These are phyloP conservation scores for Rhagophthalmus giganteus DNA, from an alignment of 2,888 invertebrate genomes.

Conservation along the genomic window DNA sequence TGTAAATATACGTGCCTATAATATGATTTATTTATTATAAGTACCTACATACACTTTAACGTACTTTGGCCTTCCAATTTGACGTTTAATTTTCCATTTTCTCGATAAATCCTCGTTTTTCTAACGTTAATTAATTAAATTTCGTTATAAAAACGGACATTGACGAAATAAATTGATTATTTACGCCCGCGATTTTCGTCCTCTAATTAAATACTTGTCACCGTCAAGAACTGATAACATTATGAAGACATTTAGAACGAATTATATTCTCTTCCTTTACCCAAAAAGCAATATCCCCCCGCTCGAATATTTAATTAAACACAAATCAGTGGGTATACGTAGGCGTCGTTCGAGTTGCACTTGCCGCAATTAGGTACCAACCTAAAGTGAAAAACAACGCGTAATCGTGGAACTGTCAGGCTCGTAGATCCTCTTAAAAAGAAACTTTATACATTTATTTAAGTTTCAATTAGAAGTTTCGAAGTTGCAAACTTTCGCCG, in stretches of 20 bases:
- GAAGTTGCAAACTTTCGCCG: constrained; percentile 6
- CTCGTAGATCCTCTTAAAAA: constrained; percentile 17
- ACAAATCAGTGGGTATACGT: neutral
- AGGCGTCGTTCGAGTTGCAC: neutral
- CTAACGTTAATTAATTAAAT: no score
- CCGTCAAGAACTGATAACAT: neutral
- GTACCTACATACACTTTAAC: neutral
- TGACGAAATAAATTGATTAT: neutral
- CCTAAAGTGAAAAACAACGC: constrained; percentile 8
- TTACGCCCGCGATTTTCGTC: neutral
- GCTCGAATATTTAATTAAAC: neutral
- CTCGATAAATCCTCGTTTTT: no score
- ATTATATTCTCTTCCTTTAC: neutral
- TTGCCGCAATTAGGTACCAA: neutral
- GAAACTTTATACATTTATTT: constrained; percentile 28
- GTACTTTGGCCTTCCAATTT: neutral
- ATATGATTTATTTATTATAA: neutral
- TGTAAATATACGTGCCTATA: neutral
- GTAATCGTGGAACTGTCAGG: constrained; percentile 25
- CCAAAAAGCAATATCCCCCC: neutral
- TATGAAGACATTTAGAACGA: neutral
- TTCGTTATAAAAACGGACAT: no score
- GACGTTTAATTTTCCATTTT: neutral
- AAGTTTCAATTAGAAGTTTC: constrained; percentile 30
- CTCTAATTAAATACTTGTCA: neutral